Evolutionary conservation across 2,888 invertebrate genomes (phyloP).

Genomic region (Drosophila melanosoma): DNA sequence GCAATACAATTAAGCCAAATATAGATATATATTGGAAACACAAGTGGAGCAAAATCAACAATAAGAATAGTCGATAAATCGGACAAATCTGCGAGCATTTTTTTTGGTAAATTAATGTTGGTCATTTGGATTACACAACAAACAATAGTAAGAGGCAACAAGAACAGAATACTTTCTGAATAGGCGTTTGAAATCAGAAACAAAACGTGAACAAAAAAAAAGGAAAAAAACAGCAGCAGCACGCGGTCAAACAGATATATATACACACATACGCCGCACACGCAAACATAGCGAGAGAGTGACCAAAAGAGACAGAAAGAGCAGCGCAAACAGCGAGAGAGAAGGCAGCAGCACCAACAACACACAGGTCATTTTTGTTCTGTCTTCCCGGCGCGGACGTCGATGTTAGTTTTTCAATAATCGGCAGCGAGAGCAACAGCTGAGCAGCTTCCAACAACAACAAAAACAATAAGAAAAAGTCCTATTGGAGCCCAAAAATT

Average conservation of each 20-base stretch:
- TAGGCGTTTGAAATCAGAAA: slow-evolving; percentile 42
- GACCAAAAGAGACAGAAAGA: slow-evolving; percentile 29
- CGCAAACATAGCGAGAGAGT: slow-evolving; percentile 4
- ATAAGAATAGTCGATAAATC: slow-evolving; percentile 3
- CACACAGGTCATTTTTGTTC: slow-evolving; percentile 43
- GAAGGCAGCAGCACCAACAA: slow-evolving; percentile 51
- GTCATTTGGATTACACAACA: slow-evolving; percentile 61
- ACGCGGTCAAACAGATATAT: slow-evolving; percentile 48
- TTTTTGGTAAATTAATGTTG: slow-evolving; percentile 42
- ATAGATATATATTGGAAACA: slow-evolving; percentile 14
- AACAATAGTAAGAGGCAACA: slow-evolving; percentile 27
- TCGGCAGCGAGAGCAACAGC: slow-evolving; percentile 32
- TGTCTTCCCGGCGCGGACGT: slow-evolving; percentile 8
- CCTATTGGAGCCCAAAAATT: slow-evolving; percentile 28
- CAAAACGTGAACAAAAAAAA: slow-evolving; percentile 51
- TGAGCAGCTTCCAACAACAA: slow-evolving; percentile 20
- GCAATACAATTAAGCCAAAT: slow-evolving; percentile 42
- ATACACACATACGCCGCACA: slow-evolving; percentile 6
- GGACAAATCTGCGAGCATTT: slow-evolving; percentile 14
- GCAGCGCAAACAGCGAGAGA: slow-evolving; percentile 33
- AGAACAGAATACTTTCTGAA: slow-evolving; percentile 37
- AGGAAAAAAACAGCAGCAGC: slow-evolving; percentile 45
- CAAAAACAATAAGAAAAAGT: slow-evolving; percentile 13
- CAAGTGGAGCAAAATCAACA: slow-evolving; percentile 30
- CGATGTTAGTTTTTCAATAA: slow-evolving; percentile 6